A percentile compares a stretch with the other conserved stretches of the same genome.
Conservation (phyloP, 2,888 invertebrate genomes). For the Sarcophaga carnaria region DNA sequence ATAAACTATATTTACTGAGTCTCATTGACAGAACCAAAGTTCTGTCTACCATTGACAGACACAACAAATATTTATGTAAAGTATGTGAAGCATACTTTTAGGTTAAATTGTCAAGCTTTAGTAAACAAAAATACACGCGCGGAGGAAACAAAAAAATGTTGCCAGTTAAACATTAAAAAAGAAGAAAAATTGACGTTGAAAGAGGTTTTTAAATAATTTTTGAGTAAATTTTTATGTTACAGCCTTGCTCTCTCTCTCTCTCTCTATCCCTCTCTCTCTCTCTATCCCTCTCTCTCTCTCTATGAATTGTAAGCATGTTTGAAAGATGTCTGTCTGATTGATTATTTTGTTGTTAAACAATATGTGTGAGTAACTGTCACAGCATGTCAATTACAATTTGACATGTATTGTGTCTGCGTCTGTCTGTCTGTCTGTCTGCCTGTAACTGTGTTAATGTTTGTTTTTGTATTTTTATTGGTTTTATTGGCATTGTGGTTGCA, state of each 20-base stretch:
- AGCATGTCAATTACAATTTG: constrained; percentile 67
- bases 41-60: constrained; percentile 10
- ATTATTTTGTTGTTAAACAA: constrained; percentile 50
- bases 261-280: too few species aligned
- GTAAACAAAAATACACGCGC: neutral
- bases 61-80: constrained; percentile 40
- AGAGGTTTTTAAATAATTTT: too few species aligned
- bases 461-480: constrained; percentile 3
- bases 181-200: too few species aligned
- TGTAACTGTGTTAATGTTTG: constrained; percentile 5
- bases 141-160: neutral
- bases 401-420: constrained; percentile 58
- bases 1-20: neutral
- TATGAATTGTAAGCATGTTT: too few species aligned
- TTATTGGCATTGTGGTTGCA: constrained; percentile 5
- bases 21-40: neutral
- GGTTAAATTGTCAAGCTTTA: constrained; percentile 37
- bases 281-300: too few species aligned
- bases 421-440: neutral
- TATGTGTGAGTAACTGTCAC: constrained; percentile 63
- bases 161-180: neutral
- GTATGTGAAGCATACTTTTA: constrained; percentile 50
- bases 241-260: too few species aligned
- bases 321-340: constrained; percentile 20
- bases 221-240: too few species aligned